Conservation (phyloP, 2,888 invertebrate species). For the Cecidostiba fungosa region DNA sequence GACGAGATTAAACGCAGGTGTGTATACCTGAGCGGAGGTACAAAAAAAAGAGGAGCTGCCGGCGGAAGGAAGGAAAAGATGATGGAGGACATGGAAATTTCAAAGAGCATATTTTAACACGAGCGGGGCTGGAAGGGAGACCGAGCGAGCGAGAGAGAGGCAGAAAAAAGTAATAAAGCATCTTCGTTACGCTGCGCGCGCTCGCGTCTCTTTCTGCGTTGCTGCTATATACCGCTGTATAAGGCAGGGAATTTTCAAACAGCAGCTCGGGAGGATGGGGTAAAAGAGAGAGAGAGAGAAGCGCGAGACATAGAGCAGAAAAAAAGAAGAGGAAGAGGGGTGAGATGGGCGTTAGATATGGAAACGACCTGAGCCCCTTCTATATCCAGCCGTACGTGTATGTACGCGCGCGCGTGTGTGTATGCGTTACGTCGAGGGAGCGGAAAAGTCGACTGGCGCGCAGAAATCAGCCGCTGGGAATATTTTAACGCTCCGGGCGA, state of each 20-base stretch:
- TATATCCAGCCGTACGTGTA: not conserved
- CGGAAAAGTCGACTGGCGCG: conserved; percentile 44
- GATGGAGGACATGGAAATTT: conserved; percentile 57
- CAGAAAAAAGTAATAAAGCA: conserved; percentile 55
- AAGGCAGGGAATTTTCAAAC: conserved; percentile 40
- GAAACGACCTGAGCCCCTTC: conserved; percentile 35
- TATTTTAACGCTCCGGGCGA: conserved; percentile 71
- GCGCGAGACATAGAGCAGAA: not conserved
- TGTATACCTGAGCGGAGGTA: not conserved
- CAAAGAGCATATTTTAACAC: conserved; percentile 58
- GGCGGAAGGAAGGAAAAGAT: conserved; percentile 53
- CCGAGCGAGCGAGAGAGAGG: not conserved
- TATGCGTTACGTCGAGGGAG: conserved; percentile 33
- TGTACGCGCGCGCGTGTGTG: not conserved
- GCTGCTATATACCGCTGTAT: not conserved
- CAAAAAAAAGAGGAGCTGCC: not conserved
- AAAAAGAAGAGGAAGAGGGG: not conserved
- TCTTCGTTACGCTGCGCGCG: conserved; percentile 48
- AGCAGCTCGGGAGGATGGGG: not conserved
- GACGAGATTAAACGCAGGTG: conserved; percentile 30
- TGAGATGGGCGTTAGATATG: conserved; percentile 51
- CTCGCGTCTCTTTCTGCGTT: not conserved
- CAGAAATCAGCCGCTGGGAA: conserved; percentile 72
- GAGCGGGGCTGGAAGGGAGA: not conserved
- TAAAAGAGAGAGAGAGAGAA: conserved; percentile 20